Percentiles rank a stretch among this genome's conserved stretches.
Conservation (phyloP, 2,888 invertebrate species). For the Neoitamus cyanurus region DNA sequence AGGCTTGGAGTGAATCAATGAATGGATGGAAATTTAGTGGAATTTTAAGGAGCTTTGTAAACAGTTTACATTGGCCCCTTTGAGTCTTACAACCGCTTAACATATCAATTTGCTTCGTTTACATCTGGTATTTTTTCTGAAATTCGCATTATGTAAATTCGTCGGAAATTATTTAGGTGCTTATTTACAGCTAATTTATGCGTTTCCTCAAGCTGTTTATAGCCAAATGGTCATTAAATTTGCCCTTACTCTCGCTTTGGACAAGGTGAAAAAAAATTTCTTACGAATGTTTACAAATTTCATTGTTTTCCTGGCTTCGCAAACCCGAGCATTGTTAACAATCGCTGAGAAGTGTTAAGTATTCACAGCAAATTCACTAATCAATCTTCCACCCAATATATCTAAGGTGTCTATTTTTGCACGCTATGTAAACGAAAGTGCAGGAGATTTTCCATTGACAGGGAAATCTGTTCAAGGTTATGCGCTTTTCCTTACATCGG, state of each 20-base stretch:
- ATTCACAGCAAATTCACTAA: background rate
- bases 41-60: conserved; percentile 25
- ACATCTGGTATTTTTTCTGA: background rate
- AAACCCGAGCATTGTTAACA: background rate
- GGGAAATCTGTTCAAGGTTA: background rate
- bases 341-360: background rate
- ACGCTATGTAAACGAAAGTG: background rate
- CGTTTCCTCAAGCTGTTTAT: background rate
- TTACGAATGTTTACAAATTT: background rate
- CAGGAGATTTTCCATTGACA: background rate
- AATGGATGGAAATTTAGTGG: conserved; percentile 8
- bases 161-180: background rate
- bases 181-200: background rate
- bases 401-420: background rate
- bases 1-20: background rate
- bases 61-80: conserved; percentile 24
- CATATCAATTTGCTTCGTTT: background rate
- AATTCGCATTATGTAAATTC: conserved; percentile 1
- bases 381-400: background rate
- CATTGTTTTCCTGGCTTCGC: background rate
- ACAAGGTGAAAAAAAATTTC: background rate
- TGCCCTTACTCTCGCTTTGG: background rate
- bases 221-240: background rate
- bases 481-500: background rate
- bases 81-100: conserved; percentile 10